Conservation (phyloP, 2,113 vertebrate species). For the Chelonoidis abingdonii region DNA sequence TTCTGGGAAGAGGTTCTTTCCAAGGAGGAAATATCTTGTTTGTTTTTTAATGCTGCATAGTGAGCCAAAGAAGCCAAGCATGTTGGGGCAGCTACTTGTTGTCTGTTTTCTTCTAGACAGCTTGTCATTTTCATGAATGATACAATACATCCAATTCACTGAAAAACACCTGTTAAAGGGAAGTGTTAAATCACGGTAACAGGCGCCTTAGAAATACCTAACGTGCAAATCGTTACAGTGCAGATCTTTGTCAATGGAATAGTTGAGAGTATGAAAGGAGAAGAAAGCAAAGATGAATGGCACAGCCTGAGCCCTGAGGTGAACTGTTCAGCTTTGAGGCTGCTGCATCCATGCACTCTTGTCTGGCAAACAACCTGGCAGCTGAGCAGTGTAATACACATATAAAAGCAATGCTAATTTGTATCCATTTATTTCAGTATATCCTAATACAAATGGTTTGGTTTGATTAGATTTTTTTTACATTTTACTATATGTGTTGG, state of each 20-base stretch:
- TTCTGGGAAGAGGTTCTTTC: not conserved
- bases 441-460: not conserved
- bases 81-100: not conserved
- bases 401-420: not conserved
- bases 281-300: not conserved
- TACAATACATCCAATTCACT: not conserved
- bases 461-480: not conserved
- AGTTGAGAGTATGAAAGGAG: not conserved
- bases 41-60: not conserved
- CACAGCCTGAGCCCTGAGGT: not conserved
- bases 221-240: not conserved
- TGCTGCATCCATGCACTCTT: accelerated
- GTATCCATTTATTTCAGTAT: not conserved
- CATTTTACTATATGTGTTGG: not conserved
- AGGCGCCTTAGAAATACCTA: not conserved
- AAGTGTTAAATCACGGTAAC: not conserved
- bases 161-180: not conserved
- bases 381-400: not conserved
- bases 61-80: not conserved
- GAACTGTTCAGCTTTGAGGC: not conserved
- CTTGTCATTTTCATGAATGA: not conserved
- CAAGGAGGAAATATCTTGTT: not conserved
- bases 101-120: not conserved
- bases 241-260: not conserved
- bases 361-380: not conserved